phyloP scores from a whole-genome alignment of 2,797 vertebrate genomes.

The Neosilurus mollespiculum region DNA sequence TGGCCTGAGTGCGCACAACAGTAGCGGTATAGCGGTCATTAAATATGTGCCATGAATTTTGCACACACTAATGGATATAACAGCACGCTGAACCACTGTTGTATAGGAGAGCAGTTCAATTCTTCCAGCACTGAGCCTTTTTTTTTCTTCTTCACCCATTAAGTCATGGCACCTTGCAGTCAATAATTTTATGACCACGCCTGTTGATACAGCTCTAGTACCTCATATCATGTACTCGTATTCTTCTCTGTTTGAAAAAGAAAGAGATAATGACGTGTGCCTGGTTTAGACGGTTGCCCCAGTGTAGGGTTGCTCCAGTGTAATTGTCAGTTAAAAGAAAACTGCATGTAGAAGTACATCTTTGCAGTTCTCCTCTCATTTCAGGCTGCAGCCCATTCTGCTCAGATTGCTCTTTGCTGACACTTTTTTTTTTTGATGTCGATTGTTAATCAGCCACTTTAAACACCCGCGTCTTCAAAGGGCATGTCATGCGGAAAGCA shows the following conservation, averaged over 20 bases:
- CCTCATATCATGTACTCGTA: not conserved
- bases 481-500: constrained; percentile 42
- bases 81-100: not conserved
- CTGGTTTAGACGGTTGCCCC: not conserved
- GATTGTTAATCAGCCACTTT: constrained; percentile 52
- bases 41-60: not conserved
- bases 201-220: not conserved
- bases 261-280: not conserved
- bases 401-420: constrained; percentile 31
- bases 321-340: constrained; percentile 50
- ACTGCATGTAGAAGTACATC: constrained; percentile 35
- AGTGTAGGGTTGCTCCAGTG: not conserved
- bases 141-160: not conserved
- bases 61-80: not conserved
- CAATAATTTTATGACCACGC: not conserved
- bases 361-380: constrained; percentile 14
- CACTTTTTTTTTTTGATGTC: constrained; percentile 34
- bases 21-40: not conserved
- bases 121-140: not conserved
- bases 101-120: not conserved
- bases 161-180: not conserved
- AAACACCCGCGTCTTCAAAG: constrained; percentile 49
- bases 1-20: not conserved
- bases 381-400: constrained; percentile 21
- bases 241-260: not conserved